Evolutionary conservation across 2,888 invertebrate genomes (phyloP).

Genomic region (Luffia ferchaultella): DNA sequence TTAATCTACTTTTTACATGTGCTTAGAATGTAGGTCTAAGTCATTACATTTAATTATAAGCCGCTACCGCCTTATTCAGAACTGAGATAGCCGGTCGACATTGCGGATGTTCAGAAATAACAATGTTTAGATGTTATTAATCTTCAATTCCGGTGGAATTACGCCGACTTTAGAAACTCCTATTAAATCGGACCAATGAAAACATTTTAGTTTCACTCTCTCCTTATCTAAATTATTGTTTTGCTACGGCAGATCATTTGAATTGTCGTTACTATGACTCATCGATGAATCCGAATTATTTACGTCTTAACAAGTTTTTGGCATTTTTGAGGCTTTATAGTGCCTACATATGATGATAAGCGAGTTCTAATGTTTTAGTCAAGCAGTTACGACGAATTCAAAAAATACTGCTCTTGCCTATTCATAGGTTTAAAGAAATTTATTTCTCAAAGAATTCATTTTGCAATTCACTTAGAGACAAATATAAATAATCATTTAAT

Average conservation of each 20-base stretch:
- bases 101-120: not conserved
- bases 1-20: not conserved
- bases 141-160: not conserved
- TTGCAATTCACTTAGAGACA: no score
- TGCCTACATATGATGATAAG: no score
- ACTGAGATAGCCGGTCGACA: not conserved
- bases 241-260: not conserved
- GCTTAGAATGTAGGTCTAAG: conserved; percentile 28
- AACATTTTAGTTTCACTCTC: not conserved
- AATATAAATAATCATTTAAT: no score
- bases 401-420: no score
- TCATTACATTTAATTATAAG: conserved; percentile 36
- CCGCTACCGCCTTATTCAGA: not conserved
- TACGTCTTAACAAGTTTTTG: no score
- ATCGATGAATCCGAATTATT: no score
- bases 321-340: no score
- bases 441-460: no score
- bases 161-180: not conserved
- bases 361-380: no score
- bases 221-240: not conserved
- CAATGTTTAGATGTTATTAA: not conserved
- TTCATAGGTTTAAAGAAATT: no score
- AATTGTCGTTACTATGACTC: not conserved
- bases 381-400: no score
- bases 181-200: not conserved